Conservation (phyloP, 2,797 vertebrate genomes). For the Megalops cyprinoides region DNA sequence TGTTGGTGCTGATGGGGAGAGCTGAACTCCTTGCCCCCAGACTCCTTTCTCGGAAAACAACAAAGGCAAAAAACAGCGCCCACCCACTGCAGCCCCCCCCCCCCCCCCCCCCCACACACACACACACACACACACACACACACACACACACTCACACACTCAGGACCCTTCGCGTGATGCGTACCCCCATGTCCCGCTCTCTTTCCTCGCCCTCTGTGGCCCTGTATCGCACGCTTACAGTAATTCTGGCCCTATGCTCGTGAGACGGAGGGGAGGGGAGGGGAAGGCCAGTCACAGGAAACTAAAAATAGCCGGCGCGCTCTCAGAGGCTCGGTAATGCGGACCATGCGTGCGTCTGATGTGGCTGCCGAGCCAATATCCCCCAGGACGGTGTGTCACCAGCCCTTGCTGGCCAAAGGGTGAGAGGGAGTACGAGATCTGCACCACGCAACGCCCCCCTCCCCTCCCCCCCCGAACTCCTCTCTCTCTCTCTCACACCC, state of each 20-base stretch:
- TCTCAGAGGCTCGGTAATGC: conserved; percentile 64
- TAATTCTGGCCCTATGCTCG: conserved; percentile 55
- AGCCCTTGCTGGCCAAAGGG: conserved; percentile 24
- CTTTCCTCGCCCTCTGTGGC: neutral
- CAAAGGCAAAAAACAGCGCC: neutral
- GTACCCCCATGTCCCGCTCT: neutral
- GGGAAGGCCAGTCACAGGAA: conserved; percentile 48
- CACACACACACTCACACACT: conserved; percentile 18
- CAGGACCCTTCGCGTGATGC: neutral
- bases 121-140: conserved; percentile 20
- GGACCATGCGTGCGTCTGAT: conserved; percentile 61
- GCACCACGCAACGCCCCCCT: conserved; percentile 49
- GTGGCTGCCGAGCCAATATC: conserved; percentile 38
- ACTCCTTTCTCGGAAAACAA: conserved; percentile 51
- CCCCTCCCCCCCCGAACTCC: conserved; percentile 31
- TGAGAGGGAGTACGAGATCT: conserved; percentile 15
- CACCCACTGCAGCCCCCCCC: neutral
- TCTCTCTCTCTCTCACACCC: conserved; percentile 38
- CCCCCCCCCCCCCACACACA: too few relatives aligned
- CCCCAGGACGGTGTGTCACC: conserved; percentile 49
- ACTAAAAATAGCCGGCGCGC: conserved; percentile 62
- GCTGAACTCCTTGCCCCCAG: conserved; percentile 9
- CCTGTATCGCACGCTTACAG: conserved; percentile 51
- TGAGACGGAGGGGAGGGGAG: conserved; percentile 48
- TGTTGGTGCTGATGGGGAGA: neutral